Percentiles rank a stretch among this genome's conserved stretches.
Conservation (phyloP, 2,888 invertebrate genomes). For the Polymixis flavicincta region DNA sequence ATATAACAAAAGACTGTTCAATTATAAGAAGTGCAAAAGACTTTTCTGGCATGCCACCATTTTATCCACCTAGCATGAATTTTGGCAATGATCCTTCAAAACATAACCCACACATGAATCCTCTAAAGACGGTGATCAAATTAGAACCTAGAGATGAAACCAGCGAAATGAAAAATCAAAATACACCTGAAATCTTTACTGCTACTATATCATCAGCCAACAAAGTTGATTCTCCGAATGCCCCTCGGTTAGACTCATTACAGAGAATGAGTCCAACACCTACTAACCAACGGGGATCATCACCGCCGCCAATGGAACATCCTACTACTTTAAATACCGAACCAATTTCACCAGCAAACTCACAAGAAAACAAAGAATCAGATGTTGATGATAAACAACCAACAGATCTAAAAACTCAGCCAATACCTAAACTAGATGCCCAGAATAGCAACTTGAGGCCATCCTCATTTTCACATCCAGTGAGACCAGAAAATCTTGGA, state of each 20-base stretch:
- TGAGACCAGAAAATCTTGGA: slow-evolving; percentile 85
- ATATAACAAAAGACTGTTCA: slow-evolving; percentile 85
- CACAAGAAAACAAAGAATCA: slow-evolving; percentile 86
- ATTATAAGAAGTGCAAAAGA: slow-evolving; percentile 87
- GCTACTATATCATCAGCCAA: slow-evolving; percentile 86
- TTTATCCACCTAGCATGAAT: slow-evolving; percentile 84
- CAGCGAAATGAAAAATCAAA: slow-evolving; percentile 86
- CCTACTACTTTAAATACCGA: slow-evolving; percentile 83
- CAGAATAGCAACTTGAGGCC: slow-evolving; percentile 77
- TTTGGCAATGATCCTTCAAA: slow-evolving; percentile 85
- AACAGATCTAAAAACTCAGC: slow-evolving; percentile 86
- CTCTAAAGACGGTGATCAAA: slow-evolving; percentile 88
- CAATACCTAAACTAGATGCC: slow-evolving; percentile 80
- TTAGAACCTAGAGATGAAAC: slow-evolving; percentile 89
- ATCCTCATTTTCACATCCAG: slow-evolving; percentile 82
- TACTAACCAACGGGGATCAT: slow-evolving; percentile 82
- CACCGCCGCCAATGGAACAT: slow-evolving; percentile 87
- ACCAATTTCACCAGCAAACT: slow-evolving; percentile 86
- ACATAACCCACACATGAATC: slow-evolving; percentile 85
- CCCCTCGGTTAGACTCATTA: slow-evolving; percentile 83
- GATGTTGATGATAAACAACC: slow-evolving; percentile 87
- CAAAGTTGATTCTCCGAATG: slow-evolving; percentile 86
- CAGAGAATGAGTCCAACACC: slow-evolving; percentile 88
- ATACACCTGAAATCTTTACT: slow-evolving; percentile 88
- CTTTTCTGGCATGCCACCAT: slow-evolving; percentile 84